phyloP scores from a whole-genome alignment of 2,113 vertebrate species.

The Myrmecophaga tridactyla region DNA sequence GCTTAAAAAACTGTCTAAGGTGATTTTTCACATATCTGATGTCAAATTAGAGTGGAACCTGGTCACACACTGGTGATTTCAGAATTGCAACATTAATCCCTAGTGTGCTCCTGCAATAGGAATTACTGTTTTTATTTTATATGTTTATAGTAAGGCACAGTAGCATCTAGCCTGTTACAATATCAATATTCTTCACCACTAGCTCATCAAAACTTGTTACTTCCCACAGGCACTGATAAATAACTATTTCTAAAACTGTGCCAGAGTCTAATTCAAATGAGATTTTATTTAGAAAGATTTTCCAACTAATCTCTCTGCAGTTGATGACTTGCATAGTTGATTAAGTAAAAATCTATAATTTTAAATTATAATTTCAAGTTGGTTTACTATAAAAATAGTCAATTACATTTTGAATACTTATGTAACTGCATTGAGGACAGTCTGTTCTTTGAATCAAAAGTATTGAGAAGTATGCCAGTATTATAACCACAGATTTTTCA shows the following conservation, averaged over 20 bases:
- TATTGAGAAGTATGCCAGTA: constrained; percentile 16
- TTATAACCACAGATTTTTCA: constrained; percentile 37
- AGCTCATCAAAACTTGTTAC: background rate
- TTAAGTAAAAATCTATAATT: constrained; percentile 1
- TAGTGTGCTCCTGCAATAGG: background rate
- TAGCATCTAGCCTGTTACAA: background rate
- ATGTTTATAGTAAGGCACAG: background rate
- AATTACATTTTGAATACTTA: constrained; percentile 21
- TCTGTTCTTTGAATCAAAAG: background rate
- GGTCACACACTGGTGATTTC: background rate
- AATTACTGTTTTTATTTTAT: background rate
- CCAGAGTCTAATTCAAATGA: constrained; percentile 14
- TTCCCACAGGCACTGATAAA: background rate
- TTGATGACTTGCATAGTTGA: constrained; percentile 21
- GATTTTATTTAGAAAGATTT: constrained; percentile 27
- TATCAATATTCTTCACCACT: background rate
- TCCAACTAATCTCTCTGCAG: constrained; percentile 4
- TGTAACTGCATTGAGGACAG: background rate
- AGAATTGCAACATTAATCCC: background rate
- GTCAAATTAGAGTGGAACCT: background rate
- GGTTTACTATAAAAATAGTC: background rate
- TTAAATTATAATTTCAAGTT: constrained; percentile 44
- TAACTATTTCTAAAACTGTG: background rate
- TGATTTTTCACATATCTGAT: background rate
- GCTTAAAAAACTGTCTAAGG: background rate